Conservation (phyloP, 2,113 vertebrate genomes). For the Stomatorhinus ivindoensis region DNA sequence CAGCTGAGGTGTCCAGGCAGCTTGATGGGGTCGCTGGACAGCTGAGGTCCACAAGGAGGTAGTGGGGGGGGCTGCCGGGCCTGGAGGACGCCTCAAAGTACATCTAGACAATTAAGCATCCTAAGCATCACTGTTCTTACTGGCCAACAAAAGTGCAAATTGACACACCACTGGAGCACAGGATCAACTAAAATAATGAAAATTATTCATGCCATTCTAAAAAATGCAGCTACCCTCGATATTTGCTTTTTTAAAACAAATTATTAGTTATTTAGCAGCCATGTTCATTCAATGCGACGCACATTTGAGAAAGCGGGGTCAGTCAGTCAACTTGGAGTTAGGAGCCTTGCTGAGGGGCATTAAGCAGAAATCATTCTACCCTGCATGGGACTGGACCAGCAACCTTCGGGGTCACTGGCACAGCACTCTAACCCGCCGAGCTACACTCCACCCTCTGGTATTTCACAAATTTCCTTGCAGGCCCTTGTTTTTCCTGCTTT, state of each 20-base stretch:
- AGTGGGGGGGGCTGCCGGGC: conserved; percentile 51
- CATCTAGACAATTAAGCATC: conserved; percentile 45
- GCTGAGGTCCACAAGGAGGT: conserved; percentile 61
- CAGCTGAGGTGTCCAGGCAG: conserved; percentile 77
- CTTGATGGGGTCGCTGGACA: conserved; percentile 55
- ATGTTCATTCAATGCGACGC: not conserved
- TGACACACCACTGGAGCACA: not conserved
- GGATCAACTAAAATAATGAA: not conserved
- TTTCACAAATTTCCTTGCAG: not conserved
- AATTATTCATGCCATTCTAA: not conserved
- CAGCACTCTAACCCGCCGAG: not conserved
- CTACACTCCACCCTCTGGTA: not conserved
- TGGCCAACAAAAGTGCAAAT: not conserved
- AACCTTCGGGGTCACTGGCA: not conserved
- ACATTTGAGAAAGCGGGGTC: not conserved
- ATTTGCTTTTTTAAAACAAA: not conserved
- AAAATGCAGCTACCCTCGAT: not conserved
- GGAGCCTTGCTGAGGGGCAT: not conserved
- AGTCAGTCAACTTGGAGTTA: not conserved
- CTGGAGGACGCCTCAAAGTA: conserved; percentile 56
- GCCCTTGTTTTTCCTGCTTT: not conserved
- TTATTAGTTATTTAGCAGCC: not conserved
- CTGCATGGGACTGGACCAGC: not conserved
- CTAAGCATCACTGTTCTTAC: not conserved
- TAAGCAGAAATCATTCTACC: not conserved